Conservation (phyloP, 2,113 vertebrate species). For the Perccottus glenii region DNA sequence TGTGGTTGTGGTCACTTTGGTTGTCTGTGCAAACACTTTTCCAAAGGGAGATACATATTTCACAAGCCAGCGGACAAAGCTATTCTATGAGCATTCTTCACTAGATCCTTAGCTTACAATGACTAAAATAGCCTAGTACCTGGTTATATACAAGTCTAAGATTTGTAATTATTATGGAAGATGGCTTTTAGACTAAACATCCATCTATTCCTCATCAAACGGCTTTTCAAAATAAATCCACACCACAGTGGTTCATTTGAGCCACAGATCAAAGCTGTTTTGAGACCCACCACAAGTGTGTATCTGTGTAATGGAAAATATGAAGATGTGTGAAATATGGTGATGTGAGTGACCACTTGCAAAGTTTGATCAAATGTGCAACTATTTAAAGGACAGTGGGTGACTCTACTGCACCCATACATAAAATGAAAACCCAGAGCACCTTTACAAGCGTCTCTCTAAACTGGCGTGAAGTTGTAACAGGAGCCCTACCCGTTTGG, state of each 20-base stretch:
- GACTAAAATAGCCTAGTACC: no score
- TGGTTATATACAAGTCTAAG: no score
- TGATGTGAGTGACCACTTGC: not conserved
- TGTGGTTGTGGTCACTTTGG: conserved; percentile 38
- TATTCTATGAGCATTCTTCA: conserved; percentile 39
- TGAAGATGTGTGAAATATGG: conserved; percentile 19
- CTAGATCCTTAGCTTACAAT: no score
- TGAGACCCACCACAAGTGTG: conserved; percentile 51
- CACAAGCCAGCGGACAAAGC: conserved; percentile 22
- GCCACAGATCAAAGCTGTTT: conserved; percentile 40
- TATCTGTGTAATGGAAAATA: conserved; percentile 50
- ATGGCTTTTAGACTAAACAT: conserved; percentile 43
- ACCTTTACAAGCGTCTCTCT: conserved; percentile 5
- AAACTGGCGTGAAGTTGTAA: conserved; percentile 1
- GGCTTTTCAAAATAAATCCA: conserved; percentile 20
- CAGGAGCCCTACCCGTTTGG: not conserved
- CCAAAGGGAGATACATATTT: conserved; percentile 18
- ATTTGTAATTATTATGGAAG: not conserved
- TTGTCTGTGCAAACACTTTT: conserved; percentile 45
- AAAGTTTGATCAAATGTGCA: no score
- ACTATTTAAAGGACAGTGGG: not conserved
- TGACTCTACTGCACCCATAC: not conserved
- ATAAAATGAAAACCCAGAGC: not conserved
- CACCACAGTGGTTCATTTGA: conserved; percentile 8
- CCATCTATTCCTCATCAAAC: conserved; percentile 14